Base-by-base conservation (phyloP, 2,888 invertebrate species). In the Eristalinus sepulchralis region DNA sequence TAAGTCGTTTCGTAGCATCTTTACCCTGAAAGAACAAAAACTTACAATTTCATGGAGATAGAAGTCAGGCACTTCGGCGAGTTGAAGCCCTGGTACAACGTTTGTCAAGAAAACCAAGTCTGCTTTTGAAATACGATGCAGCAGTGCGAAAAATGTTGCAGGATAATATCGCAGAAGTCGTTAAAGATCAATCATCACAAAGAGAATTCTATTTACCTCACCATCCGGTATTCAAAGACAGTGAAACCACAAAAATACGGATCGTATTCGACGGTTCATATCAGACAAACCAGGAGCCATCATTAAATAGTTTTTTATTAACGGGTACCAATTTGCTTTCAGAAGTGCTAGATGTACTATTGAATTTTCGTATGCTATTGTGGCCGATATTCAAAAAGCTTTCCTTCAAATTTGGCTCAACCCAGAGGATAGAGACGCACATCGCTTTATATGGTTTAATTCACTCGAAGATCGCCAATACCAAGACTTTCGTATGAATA, bases 211-310 rank as follows among this genome's bases (percentile, higher is more conserved):
- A n/a, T 6, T 53, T 53, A 6, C n/a, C 53, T 20, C 53, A n/a
- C n/a, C n/a, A n/a, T n/a, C n/a, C n/a, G n/a, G n/a, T n/a, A n/a
- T n/a, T n/a, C n/a, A n/a, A n/a, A n/a, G n/a, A n/a, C n/a, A n/a
- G n/a, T n/a, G n/a, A n/a, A n/a, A n/a, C n/a, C n/a, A n/a, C n/a
- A n/a, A n/a, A n/a, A n/a, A n/a, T n/a, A n/a, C n/a, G n/a, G n/a
- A n/a, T n/a, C n/a, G n/a, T n/a, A n/a, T n/a, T 64, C 39, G 63
- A 64, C 13, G 39, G 22, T 11, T 64, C 63, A 53, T 53, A 17
- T 53, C 53, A 53, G 20, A 8, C 53, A 13, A n/a, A 53, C 11
- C 53, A 53, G 20, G n/a, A n/a, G n/a, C n/a, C n/a, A n/a, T n/a
- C n/a, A n/a, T n/a, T 53, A 53, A 53, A 53, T 53, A 53, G 53